Evolutionary conservation across 2,113 vertebrate species (phyloP), one percentile per base, ranked within the genome.

Genomic region (Ornithorhynchus anatinus): DNA sequence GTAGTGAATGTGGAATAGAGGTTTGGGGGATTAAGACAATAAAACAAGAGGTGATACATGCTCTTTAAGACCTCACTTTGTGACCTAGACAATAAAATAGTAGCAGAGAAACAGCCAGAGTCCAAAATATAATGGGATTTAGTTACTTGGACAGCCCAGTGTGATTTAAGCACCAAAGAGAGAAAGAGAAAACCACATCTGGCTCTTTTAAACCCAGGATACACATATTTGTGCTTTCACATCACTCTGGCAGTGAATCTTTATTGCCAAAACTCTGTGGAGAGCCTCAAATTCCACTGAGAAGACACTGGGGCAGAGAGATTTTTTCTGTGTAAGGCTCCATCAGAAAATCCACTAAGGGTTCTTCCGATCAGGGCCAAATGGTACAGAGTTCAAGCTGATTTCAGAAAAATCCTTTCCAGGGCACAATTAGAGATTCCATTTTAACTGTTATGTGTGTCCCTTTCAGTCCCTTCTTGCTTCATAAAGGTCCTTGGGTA

Each of bases 401-500:
- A 57, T 38, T 40, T 27, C 54, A 56, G 1, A 25, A 35, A 56
- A 65, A 60, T 35, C 0, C 25, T 45, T 43, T 47, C 48, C 16
- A 7, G 75, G 19, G 1, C 44, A 20, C 36, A 48, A 75, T 69
- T 69, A 67, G 6, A 10, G 40, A 37, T 27, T 53, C 20, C n/a
- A 33, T 39, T 65, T 53, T 67, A 58, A 59, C 44, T 68, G 53
- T 68, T 69, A 15, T 23, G 39, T 52, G 22, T 70, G 40, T 43
- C 64, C 60, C 63, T 75, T 54, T 47, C 58, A 35, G 47, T 74
- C 20, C 62, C 22, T 52, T 35, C 67, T 64, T 48, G 66, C 54
- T 88, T 91, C 79, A 84, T 65, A 82, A 81, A 70, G 27, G 66
- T 71, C 72, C 43, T 66, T 48, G 63, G 63, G 71, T 77, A 51